phyloP scores from a whole-genome alignment of 1,140 invertebrate species.

The Dendroctonus ponderosae region DNA sequence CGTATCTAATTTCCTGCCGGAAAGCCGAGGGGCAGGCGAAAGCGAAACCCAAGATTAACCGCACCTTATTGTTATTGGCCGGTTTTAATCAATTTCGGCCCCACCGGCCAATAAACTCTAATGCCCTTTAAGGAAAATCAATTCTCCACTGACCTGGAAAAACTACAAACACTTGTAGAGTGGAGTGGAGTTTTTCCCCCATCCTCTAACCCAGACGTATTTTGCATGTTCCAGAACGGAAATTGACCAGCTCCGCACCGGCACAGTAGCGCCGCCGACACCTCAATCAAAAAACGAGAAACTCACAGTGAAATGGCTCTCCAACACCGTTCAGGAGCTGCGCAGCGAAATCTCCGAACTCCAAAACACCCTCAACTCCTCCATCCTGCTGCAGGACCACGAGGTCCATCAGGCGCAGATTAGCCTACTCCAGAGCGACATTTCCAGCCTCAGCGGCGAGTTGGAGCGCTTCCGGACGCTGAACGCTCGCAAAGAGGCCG shows the following conservation, averaged over 20 bases:
- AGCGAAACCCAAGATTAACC: not conserved
- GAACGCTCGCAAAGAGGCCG: slow-evolving; percentile 46
- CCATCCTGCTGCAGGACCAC: slow-evolving; percentile 44
- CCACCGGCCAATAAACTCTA: too few relatives aligned
- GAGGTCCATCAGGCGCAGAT: slow-evolving; percentile 45
- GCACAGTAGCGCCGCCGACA: slow-evolving; percentile 17
- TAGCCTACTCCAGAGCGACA: slow-evolving; percentile 46
- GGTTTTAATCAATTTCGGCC: too few relatives aligned
- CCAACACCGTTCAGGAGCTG: slow-evolving; percentile 48
- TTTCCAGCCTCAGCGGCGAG: slow-evolving; percentile 46
- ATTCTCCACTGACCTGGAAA: too few relatives aligned
- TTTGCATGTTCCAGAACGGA: slow-evolving; percentile 42
- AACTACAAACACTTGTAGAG: too few relatives aligned
- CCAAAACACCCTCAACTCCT: slow-evolving; percentile 48
- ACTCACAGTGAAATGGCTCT: slow-evolving; percentile 52
- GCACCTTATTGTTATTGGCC: too few relatives aligned
- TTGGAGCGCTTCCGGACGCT: slow-evolving; percentile 42
- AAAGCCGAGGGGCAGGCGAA: not conserved
- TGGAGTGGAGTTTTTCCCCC: too few relatives aligned
- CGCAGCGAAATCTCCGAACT: slow-evolving; percentile 50
- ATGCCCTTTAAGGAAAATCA: too few relatives aligned
- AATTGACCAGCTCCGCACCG: slow-evolving; percentile 43
- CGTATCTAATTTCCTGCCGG: slow-evolving; percentile 15
- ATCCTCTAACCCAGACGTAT: not conserved
- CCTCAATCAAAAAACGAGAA: slow-evolving; percentile 50